These are phyloP conservation scores for Lamellibrachia satsuma DNA, from an alignment of 2,888 invertebrate genomes.

Conservation along the genomic window DNA sequence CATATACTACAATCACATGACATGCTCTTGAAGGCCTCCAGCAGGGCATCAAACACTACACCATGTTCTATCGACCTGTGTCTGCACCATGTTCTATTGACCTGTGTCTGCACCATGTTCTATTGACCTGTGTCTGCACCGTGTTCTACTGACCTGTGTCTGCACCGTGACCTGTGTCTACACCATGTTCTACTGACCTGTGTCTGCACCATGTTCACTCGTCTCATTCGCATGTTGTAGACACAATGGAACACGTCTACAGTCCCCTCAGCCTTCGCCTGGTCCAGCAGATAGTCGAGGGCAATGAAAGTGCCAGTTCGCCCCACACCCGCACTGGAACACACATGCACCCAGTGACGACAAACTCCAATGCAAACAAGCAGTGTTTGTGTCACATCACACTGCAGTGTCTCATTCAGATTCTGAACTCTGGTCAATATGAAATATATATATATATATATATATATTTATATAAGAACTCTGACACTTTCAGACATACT, in stretches of 20 bases:
- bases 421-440: not conserved
- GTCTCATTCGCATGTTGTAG: conserved; percentile 59
- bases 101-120: not conserved
- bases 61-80: conserved; percentile 38
- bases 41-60: not conserved
- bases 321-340: conserved; percentile 63
- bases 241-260: conserved; percentile 60
- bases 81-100: conserved; percentile 62
- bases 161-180: conserved; percentile 44
- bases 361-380: not conserved
- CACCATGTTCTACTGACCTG: conserved; percentile 34
- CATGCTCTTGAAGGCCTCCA: not conserved
- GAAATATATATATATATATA: not conserved
- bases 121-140: not conserved
- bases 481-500: not conserved
- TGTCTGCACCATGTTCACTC: conserved; percentile 65
- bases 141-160: not conserved
- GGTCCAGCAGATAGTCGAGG: conserved; percentile 60
- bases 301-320: conserved; percentile 63
- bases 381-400: too few relatives aligned
- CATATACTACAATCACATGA: conserved; percentile 36
- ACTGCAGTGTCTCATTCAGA: not conserved
- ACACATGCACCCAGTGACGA: not conserved
- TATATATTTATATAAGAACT: not conserved
- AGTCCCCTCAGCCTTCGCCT: conserved; percentile 56